Evolutionary conservation across 2,888 invertebrate genomes (phyloP).

Genomic region (Craniophora ligustri): DNA sequence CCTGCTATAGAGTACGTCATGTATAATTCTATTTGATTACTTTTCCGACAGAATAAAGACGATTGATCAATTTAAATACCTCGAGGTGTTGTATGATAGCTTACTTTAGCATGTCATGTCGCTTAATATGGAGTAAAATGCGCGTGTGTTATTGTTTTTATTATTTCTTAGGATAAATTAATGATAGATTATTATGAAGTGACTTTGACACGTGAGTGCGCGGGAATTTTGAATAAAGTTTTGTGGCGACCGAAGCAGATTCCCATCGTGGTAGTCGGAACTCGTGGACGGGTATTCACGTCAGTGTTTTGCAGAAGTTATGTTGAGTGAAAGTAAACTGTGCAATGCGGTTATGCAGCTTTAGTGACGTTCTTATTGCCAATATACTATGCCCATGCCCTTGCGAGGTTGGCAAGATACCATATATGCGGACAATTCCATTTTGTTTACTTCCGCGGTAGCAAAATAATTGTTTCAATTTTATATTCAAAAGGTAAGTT

Average conservation of each 20-base stretch:
- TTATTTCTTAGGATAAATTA: slow-evolving; percentile 45
- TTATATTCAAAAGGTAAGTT: slow-evolving; percentile 33
- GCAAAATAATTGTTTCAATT: slow-evolving; percentile 40
- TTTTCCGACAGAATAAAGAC: slow-evolving; percentile 56
- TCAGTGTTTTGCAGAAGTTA: slow-evolving; percentile 55
- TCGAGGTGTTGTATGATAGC: slow-evolving; percentile 23
- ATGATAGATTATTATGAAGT: slow-evolving; percentile 53
- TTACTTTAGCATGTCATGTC: slow-evolving; percentile 11
- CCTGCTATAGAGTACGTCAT: slow-evolving; percentile 70
- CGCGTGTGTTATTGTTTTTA: slow-evolving; percentile 57
- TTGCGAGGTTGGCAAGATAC: slow-evolving; percentile 78
- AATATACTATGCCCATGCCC: slow-evolving; percentile 64
- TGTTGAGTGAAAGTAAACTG: slow-evolving; percentile 77
- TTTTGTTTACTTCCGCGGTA: slow-evolving; percentile 66
- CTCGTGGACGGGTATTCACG: slow-evolving; percentile 27
- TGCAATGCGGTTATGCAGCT: slow-evolving; percentile 69
- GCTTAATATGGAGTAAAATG: slow-evolving; percentile 29
- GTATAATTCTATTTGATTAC: slow-evolving; percentile 59
- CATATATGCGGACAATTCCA: slow-evolving; percentile 71
- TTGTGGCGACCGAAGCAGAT: slow-evolving; percentile 24
- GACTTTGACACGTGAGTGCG: slow-evolving; percentile 78
- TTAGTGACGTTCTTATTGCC: slow-evolving; percentile 68
- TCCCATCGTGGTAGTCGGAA: too few species aligned
- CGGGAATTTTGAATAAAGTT: slow-evolving; percentile 74
- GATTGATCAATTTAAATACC: slow-evolving; percentile 58